These are phyloP conservation scores for Apotomis betuletana DNA, from an alignment of 2,888 invertebrate species.

Conservation along the genomic window DNA sequence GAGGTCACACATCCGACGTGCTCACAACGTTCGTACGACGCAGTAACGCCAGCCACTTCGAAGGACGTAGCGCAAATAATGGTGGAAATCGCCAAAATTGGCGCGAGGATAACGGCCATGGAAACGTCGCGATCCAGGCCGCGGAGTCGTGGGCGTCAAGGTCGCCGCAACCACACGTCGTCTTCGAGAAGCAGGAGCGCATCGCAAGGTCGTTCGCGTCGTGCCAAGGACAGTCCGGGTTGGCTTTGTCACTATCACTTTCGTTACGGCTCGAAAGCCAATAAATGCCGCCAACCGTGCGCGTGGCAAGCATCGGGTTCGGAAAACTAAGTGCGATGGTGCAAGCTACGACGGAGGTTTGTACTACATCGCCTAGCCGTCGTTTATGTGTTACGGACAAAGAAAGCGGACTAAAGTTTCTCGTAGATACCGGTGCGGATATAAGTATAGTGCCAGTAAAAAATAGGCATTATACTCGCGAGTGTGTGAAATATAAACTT, in stretches of 20 bases:
- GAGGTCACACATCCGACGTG: slow-evolving; percentile 5
- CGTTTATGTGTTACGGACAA: not conserved
- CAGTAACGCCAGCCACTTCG: too few species aligned
- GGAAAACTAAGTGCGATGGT: slow-evolving; percentile 1
- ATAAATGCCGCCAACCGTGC: not conserved
- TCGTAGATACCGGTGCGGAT: not conserved
- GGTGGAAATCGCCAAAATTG: too few species aligned
- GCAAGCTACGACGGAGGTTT: not conserved
- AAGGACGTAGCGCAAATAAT: not conserved
- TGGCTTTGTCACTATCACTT: too few species aligned
- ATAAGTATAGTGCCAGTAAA: not conserved
- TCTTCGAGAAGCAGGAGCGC: too few species aligned
- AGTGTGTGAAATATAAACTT: slow-evolving; percentile 26
- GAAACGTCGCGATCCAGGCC: too few species aligned
- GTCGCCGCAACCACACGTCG: too few species aligned
- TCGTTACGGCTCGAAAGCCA: not conserved
- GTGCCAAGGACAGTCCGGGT: too few species aligned
- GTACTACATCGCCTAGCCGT: not conserved
- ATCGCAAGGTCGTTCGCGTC: too few species aligned
- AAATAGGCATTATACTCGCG: not conserved
- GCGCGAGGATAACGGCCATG: too few species aligned
- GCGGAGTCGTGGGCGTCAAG: too few species aligned
- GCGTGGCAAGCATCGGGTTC: not conserved
- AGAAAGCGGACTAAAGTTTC: not conserved
- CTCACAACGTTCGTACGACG: too few species aligned